A percentile compares a stretch with the other conserved stretches of the same genome.
Conservation (phyloP, 2,113 vertebrate species). For the Boulengeromyrus knoepffleri region DNA sequence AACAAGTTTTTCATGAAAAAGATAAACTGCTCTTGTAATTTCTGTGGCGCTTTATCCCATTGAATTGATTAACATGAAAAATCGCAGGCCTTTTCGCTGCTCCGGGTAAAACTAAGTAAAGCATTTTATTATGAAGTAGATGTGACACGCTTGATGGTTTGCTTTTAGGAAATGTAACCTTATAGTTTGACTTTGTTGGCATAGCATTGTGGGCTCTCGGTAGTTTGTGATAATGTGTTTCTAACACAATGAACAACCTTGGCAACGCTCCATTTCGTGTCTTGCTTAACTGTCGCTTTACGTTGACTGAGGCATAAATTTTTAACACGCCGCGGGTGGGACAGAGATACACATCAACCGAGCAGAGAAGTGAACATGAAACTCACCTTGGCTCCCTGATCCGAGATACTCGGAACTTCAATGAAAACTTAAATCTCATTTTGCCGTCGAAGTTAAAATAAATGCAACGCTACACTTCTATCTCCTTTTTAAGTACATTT, state of each 20-base stretch:
- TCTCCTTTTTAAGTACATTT: not conserved
- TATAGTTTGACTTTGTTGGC: not conserved
- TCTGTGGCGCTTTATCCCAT: not conserved
- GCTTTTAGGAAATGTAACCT: not conserved
- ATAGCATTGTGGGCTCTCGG: not conserved
- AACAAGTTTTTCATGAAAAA: not conserved
- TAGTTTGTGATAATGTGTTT: not conserved
- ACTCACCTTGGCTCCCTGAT: constrained; percentile 6
- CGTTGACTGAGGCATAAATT: constrained; percentile 46
- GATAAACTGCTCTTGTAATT: not conserved
- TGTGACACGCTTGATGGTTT: not conserved
- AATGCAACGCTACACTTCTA: not conserved
- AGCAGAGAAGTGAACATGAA: constrained; percentile 35
- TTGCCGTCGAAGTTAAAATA: not conserved
- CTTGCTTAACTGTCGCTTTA: constrained; percentile 37
- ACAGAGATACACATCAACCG: constrained; percentile 35
- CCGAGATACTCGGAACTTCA: not conserved
- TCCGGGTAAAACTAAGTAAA: not conserved
- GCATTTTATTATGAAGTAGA: not conserved
- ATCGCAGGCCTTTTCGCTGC: not conserved
- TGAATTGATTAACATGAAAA: not conserved
- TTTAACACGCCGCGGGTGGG: constrained; percentile 40
- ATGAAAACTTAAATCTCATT: constrained; percentile 27
- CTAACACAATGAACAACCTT: not conserved
- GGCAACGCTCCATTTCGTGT: constrained; percentile 9